These are phyloP conservation scores for Gambelia wislizenii DNA, from an alignment of 2,797 vertebrate genomes.

Conservation along the genomic window DNA sequence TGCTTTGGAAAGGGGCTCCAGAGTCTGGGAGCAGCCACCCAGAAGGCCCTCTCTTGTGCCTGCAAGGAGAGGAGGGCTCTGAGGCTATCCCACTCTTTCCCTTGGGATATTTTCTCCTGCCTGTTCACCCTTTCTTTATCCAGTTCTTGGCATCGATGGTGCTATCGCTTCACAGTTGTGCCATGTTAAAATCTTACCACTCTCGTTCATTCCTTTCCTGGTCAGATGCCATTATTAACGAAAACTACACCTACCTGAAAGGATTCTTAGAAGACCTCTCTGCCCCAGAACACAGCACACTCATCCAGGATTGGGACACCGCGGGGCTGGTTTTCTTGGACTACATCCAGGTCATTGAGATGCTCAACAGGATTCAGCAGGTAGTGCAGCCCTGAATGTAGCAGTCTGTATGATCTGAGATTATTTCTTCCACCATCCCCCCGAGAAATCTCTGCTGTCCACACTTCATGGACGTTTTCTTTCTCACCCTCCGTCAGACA, in stretches of 20 bases:
- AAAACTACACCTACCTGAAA: constrained; percentile 91
- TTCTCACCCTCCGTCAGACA: not conserved
- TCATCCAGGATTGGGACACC: constrained; percentile 95
- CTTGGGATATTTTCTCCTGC: not conserved
- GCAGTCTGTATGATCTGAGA: not conserved
- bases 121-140: not conserved
- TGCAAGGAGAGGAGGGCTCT: not conserved
- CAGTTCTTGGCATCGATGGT: not conserved
- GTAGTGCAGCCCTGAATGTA: constrained; percentile 64
- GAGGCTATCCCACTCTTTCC: not conserved
- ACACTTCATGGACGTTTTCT: too few species aligned
- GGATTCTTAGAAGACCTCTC: constrained; percentile 92
- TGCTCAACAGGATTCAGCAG: constrained; percentile 88
- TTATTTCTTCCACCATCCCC: too few species aligned
- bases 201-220: not conserved
- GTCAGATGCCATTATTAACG: constrained; percentile 94
- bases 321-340: constrained; percentile 92
- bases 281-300: constrained; percentile 82
- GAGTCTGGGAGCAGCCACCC: too few species aligned
- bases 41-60: too few species aligned
- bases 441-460: not conserved
- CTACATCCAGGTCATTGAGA: constrained; percentile 90
- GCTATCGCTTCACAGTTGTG: not conserved
- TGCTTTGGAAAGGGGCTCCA: too few species aligned
- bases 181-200: too few species aligned